phyloP scores from a whole-genome alignment of 2,113 vertebrate genomes.

The Heteronetta atricapilla region DNA sequence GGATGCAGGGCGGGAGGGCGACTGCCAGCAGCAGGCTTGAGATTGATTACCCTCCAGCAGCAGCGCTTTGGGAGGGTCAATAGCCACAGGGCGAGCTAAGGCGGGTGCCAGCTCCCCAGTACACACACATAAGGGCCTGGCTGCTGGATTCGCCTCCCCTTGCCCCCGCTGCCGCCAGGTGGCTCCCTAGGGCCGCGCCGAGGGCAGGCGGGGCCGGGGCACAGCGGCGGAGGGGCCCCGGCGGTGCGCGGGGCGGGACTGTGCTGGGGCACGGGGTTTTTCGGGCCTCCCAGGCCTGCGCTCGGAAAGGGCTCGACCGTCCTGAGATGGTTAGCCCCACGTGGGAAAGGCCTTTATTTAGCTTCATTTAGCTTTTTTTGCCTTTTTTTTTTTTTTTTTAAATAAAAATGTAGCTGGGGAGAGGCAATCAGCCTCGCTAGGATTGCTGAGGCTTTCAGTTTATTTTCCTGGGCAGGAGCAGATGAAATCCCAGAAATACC shows the following conservation, averaged over 20 bases:
- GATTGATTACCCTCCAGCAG: neutral
- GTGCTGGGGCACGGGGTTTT: rapidly evolving
- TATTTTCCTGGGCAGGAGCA: neutral
- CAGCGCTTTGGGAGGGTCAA: neutral
- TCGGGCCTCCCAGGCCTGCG: too few species aligned
- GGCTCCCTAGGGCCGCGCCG: neutral
- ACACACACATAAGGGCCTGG: too few species aligned
- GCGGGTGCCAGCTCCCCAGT: too few species aligned
- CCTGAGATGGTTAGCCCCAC: rapidly evolving
- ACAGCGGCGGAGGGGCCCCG: too few species aligned
- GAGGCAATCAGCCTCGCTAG: too few species aligned
- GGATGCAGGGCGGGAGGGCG: too few species aligned
- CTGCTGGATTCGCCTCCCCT: too few species aligned
- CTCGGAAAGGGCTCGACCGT: too few species aligned
- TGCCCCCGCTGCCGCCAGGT: neutral
- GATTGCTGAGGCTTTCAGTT: rapidly evolving
- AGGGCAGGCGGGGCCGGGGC: neutral
- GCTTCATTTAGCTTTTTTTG: neutral
- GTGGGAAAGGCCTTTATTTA: rapidly evolving
- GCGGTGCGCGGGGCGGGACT: neutral
- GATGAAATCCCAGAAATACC: neutral
- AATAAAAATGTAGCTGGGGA: too few species aligned
- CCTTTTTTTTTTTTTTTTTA: too few species aligned
- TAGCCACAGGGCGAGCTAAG: rapidly evolving
- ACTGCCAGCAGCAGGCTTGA: neutral